Evolutionary conservation across 2,113 vertebrate genomes (phyloP).

Genomic region (Strigops habroptila): DNA sequence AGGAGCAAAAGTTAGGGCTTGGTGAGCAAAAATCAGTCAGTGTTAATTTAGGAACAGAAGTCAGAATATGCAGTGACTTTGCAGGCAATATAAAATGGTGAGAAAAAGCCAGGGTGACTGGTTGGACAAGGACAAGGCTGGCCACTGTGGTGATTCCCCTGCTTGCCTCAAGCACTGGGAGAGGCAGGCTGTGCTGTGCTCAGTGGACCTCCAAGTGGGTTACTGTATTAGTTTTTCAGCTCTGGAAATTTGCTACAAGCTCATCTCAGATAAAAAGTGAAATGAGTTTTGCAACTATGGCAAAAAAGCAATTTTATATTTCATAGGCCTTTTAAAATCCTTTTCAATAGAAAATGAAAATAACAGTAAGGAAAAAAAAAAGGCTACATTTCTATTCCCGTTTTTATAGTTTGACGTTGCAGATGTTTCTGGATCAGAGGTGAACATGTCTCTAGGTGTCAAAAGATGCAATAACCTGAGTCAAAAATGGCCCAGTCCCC

Average conservation of each 20-base stretch:
- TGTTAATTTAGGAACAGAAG: neutral
- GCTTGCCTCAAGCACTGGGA: neutral
- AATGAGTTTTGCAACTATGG: constrained; percentile 51
- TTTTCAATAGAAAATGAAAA: constrained; percentile 65
- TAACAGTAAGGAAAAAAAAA: constrained; percentile 2
- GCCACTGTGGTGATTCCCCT: fast-evolving
- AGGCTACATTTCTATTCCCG: constrained; percentile 11
- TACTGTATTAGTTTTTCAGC: neutral
- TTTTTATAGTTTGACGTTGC: constrained; percentile 54
- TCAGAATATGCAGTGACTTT: neutral
- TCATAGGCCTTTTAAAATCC: constrained; percentile 49
- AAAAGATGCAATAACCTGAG: constrained; percentile 64
- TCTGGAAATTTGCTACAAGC: constrained; percentile 40
- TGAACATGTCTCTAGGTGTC: constrained; percentile 60
- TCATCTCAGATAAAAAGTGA: constrained; percentile 38
- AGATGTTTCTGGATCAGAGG: constrained; percentile 61
- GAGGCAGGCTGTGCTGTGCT: neutral
- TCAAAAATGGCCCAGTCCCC: constrained; percentile 46
- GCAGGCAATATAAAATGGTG: neutral
- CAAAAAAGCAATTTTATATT: constrained; percentile 60
- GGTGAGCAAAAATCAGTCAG: neutral
- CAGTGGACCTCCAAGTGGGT: neutral
- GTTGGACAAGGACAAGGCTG: neutral
- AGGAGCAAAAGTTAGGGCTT: neutral
- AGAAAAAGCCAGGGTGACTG: neutral